These are phyloP conservation scores for Pangasius macronema DNA, from an alignment of 2,797 vertebrate genomes.

Conservation along the genomic window DNA sequence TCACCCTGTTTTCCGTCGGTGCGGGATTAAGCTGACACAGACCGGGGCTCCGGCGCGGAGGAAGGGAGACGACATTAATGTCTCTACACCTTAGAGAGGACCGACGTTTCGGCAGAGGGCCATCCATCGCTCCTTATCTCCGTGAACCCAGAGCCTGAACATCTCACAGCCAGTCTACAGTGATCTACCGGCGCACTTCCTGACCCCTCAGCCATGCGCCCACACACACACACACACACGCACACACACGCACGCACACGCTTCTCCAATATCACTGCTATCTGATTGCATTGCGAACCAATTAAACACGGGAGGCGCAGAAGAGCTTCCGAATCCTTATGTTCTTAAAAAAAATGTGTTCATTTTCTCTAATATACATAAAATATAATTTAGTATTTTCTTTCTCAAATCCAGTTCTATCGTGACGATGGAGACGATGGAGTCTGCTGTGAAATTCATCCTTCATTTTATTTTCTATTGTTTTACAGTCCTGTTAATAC, in stretches of 20 bases:
- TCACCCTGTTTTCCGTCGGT: neutral
- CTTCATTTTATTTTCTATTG: too few species aligned
- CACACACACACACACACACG: neutral
- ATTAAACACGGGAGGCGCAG: neutral
- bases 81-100: too few species aligned
- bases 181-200: conserved; percentile 27
- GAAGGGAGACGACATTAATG: too few species aligned
- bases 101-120: too few species aligned
- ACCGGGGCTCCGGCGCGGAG: too few species aligned
- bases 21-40: neutral
- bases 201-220: neutral
- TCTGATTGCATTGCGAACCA: neutral
- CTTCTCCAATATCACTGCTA: neutral
- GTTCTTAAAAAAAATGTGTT: neutral
- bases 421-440: too few species aligned
- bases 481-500: too few species aligned
- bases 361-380: too few species aligned
- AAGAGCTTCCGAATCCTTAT: neutral
- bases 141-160: conserved; percentile 40
- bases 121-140: conserved; percentile 49
- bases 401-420: too few species aligned
- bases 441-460: too few species aligned
- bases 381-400: too few species aligned
- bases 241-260: neutral
- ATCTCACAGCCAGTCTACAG: conserved; percentile 36